These are phyloP conservation scores for Diaperis boleti DNA, from an alignment of 2,888 invertebrate species.

Conservation along the genomic window DNA sequence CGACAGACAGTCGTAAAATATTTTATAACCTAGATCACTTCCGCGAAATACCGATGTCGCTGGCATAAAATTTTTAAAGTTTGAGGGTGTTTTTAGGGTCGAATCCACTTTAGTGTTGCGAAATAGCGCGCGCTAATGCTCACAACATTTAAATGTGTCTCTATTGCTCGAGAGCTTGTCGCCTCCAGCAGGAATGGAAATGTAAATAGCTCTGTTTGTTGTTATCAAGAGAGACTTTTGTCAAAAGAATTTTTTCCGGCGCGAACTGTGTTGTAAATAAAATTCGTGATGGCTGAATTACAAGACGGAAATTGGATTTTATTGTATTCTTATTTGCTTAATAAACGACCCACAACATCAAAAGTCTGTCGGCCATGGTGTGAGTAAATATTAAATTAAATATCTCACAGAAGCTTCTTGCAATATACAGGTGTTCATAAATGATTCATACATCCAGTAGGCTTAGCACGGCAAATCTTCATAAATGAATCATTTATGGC, in stretches of 20 bases:
- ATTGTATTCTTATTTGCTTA: too few relatives aligned
- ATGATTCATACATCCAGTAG: too few relatives aligned
- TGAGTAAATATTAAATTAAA: too few relatives aligned
- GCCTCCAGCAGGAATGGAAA: conserved; percentile 4
- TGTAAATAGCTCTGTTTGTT: not conserved
- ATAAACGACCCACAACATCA: too few relatives aligned
- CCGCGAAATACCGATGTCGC: conserved; percentile 9
- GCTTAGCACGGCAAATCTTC: too few relatives aligned
- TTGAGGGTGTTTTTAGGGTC: conserved; percentile 4
- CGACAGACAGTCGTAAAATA: conserved; percentile 17
- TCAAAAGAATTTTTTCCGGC: not conserved
- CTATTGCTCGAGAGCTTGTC: not conserved
- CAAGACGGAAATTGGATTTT: not conserved
- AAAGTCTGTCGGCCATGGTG: too few relatives aligned
- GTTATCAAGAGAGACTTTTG: not conserved
- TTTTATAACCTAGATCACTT: conserved; percentile 27
- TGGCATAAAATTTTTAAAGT: conserved; percentile 9
- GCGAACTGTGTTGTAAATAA: not conserved
- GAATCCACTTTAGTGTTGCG: conserved; percentile 9
- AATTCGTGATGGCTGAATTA: not conserved
- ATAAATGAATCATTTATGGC: too few relatives aligned
- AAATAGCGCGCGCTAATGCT: conserved; percentile 3
- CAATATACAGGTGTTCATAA: too few relatives aligned
- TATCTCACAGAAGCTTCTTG: too few relatives aligned
- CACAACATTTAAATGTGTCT: conserved; percentile 8